These are phyloP conservation scores for Steromphala cineraria DNA, from an alignment of 2,888 invertebrate species.

Conservation along the genomic window DNA sequence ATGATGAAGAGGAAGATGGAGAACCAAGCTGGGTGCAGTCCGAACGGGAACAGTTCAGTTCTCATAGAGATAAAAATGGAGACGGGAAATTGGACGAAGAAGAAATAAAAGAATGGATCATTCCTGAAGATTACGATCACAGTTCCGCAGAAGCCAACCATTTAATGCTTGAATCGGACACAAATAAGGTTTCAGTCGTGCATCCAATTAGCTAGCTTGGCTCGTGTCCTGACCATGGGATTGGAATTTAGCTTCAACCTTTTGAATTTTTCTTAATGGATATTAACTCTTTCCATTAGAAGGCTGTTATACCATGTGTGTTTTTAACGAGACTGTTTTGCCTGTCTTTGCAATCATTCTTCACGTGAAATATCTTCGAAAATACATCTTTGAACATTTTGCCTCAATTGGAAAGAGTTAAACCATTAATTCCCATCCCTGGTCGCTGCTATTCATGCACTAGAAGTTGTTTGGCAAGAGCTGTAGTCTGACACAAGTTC, in stretches of 20 bases:
- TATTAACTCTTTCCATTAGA: too few relatives aligned
- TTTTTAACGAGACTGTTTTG: too few relatives aligned
- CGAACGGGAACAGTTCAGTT: slow-evolving; percentile 91
- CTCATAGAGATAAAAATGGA: slow-evolving; percentile 86
- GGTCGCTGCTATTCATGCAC: too few relatives aligned
- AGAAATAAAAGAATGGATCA: slow-evolving; percentile 90
- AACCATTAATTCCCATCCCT: too few relatives aligned
- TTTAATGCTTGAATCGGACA: slow-evolving; percentile 92
- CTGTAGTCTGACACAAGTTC: neutral
- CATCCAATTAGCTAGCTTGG: neutral
- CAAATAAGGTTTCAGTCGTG: slow-evolving; percentile 80
- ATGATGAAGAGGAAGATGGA: slow-evolving; percentile 67
- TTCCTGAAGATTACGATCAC: slow-evolving; percentile 96
- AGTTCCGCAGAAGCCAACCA: slow-evolving; percentile 96
- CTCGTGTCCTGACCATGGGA: too few relatives aligned
- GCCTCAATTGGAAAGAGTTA: too few relatives aligned
- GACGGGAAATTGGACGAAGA: slow-evolving; percentile 89
- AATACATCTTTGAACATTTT: too few relatives aligned
- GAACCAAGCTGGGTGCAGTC: slow-evolving; percentile 96
- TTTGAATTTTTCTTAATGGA: too few relatives aligned
- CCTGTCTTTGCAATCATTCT: too few relatives aligned
- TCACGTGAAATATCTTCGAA: too few relatives aligned
- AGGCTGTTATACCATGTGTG: too few relatives aligned
- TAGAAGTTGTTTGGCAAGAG: neutral
- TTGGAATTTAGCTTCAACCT: too few relatives aligned